These are phyloP conservation scores for Rhinoraja longicauda DNA, from an alignment of 2,797 vertebrate species.

Conservation along the genomic window DNA sequence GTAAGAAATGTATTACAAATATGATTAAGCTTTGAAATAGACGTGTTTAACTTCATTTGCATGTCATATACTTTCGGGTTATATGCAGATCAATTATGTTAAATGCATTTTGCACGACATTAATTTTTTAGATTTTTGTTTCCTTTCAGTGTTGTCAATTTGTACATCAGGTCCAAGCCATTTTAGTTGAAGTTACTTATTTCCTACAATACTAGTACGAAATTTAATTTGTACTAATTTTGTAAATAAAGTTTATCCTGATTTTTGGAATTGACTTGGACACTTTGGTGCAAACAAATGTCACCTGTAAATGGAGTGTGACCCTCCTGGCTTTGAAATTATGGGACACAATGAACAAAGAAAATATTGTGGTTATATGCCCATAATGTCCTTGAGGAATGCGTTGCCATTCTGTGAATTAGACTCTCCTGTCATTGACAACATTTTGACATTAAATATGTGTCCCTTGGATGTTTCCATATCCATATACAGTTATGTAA, in stretches of 20 bases:
- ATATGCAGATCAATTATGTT: neutral
- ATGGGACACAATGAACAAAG: neutral
- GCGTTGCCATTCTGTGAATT: neutral
- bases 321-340: no score
- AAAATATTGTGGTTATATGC: neutral
- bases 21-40: neutral
- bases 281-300: neutral
- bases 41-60: neutral
- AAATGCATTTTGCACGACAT: neutral
- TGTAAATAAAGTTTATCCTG: neutral
- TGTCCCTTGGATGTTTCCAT: neutral
- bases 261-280: neutral
- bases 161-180: neutral
- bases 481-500: neutral
- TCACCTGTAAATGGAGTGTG: no score
- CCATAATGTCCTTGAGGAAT: no score
- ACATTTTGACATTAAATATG: neutral
- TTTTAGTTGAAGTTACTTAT: neutral
- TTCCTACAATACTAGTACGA: neutral
- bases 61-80: neutral
- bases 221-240: neutral
- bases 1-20: neutral
- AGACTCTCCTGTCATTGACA: neutral
- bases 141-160: neutral
- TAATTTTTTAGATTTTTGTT: no score